phyloP scores from a whole-genome alignment of 1,140 invertebrate species.

The Maniola jurtina region DNA sequence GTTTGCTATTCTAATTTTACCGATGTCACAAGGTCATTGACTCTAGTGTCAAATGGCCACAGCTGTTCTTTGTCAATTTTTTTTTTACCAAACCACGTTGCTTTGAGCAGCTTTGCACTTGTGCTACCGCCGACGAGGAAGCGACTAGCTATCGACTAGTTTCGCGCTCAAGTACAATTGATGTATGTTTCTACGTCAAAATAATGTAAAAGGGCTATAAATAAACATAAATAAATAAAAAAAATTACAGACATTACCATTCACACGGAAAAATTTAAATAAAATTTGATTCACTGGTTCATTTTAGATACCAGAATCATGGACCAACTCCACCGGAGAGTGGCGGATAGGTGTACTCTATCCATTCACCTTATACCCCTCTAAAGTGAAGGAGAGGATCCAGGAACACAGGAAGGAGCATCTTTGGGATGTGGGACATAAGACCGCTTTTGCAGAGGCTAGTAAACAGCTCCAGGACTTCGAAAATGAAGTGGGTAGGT shows the following conservation, averaged over 20 bases:
- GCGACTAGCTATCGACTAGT: no score
- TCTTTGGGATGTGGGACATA: conserved; percentile 91
- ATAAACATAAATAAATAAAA: no score
- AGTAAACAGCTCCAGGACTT: conserved; percentile 86
- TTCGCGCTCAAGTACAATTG: neutral
- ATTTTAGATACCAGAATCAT: conserved; percentile 87
- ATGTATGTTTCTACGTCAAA: neutral
- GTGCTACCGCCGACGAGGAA: no score
- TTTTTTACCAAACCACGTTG: neutral
- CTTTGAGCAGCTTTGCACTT: neutral
- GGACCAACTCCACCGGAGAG: conserved; percentile 90
- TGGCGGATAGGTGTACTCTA: conserved; percentile 93
- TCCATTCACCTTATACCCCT: conserved; percentile 92
- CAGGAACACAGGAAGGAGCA: conserved; percentile 90
- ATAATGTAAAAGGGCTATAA: no score
- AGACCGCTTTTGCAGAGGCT: conserved; percentile 87
- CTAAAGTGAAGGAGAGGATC: conserved; percentile 90
- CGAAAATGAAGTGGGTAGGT: conserved; percentile 80
- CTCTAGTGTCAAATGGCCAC: conserved; percentile 35
- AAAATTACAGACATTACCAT: no score
- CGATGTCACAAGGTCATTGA: conserved; percentile 42
- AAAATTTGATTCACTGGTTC: neutral
- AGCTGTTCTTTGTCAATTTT: conserved; percentile 47
- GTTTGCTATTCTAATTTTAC: conserved; percentile 8
- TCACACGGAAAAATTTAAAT: no score